Conservation (phyloP, 2,797 vertebrate genomes). For the Chiroxiphia lanceolata region DNA sequence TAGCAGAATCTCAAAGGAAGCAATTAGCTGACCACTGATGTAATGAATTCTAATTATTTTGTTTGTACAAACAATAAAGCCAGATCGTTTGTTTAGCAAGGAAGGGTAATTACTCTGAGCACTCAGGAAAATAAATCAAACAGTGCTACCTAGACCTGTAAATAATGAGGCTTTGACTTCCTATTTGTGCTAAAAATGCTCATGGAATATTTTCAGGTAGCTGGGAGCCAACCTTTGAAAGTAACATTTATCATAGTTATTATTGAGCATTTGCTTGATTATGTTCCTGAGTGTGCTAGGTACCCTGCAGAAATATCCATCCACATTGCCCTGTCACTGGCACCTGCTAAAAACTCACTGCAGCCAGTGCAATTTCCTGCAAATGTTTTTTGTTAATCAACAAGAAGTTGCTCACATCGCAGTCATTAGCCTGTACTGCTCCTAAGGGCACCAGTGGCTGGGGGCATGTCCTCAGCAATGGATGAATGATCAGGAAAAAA, state of each 20-base stretch:
- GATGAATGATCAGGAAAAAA: neutral
- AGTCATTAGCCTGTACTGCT: slow-evolving; percentile 7
- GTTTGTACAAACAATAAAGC: slow-evolving; percentile 70
- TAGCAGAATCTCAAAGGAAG: slow-evolving; percentile 57
- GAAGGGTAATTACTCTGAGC: slow-evolving; percentile 33
- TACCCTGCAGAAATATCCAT: slow-evolving; percentile 43
- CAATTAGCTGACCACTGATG: slow-evolving; percentile 58
- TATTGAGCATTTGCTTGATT: slow-evolving; percentile 48
- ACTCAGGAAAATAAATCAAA: slow-evolving; percentile 36
- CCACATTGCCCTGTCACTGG: slow-evolving; percentile 46
- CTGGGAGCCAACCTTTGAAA: slow-evolving; percentile 47
- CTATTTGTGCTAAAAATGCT: slow-evolving; percentile 46
- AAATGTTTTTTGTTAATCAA: slow-evolving; percentile 57
- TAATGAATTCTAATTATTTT: slow-evolving; percentile 75
- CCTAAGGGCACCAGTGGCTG: neutral
- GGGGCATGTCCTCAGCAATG: neutral
- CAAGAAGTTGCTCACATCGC: neutral
- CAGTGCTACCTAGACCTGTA: slow-evolving; percentile 15
- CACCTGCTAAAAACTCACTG: slow-evolving; percentile 53
- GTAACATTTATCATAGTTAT: slow-evolving; percentile 51
- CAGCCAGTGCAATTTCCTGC: slow-evolving; percentile 59
- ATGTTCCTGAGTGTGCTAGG: neutral
- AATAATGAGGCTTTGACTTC: slow-evolving; percentile 44
- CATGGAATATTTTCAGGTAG: slow-evolving; percentile 33
- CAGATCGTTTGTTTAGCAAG: slow-evolving; percentile 25